Conservation (phyloP, 2,113 vertebrate species). For the Sinocyclocheilus anophthalmus region DNA sequence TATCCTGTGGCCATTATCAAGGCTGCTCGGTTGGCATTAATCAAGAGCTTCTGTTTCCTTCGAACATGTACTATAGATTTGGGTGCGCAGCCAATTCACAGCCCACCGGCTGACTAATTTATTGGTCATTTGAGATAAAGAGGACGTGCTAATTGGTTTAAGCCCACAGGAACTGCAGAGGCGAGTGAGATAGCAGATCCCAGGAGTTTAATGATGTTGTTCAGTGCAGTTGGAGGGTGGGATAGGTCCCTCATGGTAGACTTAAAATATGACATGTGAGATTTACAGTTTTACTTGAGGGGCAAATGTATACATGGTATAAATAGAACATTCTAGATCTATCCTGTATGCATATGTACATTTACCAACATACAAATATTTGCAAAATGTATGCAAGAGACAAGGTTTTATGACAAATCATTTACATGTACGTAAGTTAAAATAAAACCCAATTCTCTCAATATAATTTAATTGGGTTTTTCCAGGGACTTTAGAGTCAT, state of each 20-base stretch:
- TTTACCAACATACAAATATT: not conserved
- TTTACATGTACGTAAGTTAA: too few relatives aligned
- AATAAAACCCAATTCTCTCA: too few relatives aligned
- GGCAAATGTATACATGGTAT: not conserved
- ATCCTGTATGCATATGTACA: not conserved
- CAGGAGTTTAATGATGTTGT: slow-evolving; percentile 55
- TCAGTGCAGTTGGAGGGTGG: slow-evolving; percentile 37
- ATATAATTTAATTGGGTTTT: too few relatives aligned
- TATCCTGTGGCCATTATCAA: slow-evolving; percentile 44
- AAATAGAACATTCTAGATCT: not conserved
- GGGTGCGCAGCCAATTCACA: slow-evolving; percentile 32
- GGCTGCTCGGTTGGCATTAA: slow-evolving; percentile 39
- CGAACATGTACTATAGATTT: slow-evolving; percentile 31
- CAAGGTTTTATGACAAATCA: too few relatives aligned
- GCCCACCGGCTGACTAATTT: slow-evolving; percentile 48
- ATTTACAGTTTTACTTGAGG: not conserved
- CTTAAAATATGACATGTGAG: not conserved
- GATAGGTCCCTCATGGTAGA: not conserved
- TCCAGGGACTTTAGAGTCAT: too few relatives aligned
- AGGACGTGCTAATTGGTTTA: slow-evolving; percentile 57
- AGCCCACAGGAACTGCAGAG: slow-evolving; percentile 42
- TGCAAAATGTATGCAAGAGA: too few relatives aligned
- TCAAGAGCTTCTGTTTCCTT: slow-evolving; percentile 33
- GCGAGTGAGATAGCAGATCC: slow-evolving; percentile 46
- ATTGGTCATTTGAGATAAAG: slow-evolving; percentile 63